Percentiles rank a stretch among this genome's conserved stretches.
Evolutionary conservation across 1,140 invertebrate genomes (phyloP).

Genomic region (Drosophila santomea): DNA sequence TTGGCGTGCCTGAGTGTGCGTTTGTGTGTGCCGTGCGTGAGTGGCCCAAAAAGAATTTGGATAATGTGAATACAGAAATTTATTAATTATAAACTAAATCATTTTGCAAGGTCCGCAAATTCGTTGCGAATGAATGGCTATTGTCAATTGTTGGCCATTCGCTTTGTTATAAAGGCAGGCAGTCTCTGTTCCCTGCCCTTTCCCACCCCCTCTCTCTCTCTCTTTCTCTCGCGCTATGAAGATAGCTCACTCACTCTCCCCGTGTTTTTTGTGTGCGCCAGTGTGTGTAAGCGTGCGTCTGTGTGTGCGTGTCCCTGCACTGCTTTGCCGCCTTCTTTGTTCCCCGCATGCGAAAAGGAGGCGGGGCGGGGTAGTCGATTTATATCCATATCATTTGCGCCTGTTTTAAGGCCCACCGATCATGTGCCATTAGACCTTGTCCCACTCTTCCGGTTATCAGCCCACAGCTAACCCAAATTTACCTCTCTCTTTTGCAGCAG

Average conservation of each 20-base stretch:
- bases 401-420: constrained; percentile 58
- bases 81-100: constrained; percentile 49
- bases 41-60: constrained; percentile 30
- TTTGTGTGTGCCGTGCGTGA: constrained; percentile 41
- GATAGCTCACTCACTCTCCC: neutral
- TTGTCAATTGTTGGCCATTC: constrained; percentile 42
- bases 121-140: constrained; percentile 40
- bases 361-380: constrained; percentile 21
- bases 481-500: constrained; percentile 35
- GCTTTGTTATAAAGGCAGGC: constrained; percentile 52
- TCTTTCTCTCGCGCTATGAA: neutral
- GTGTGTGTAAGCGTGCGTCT: constrained; percentile 24
- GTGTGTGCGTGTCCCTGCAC: constrained; percentile 61
- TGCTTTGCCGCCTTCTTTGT: constrained; percentile 76
- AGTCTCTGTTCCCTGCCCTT: constrained; percentile 14
- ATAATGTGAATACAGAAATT: constrained; percentile 18
- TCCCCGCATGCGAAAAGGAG: constrained; percentile 32
- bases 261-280: constrained; percentile 5
- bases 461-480: constrained; percentile 31
- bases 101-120: constrained; percentile 33
- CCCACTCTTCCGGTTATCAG: constrained; percentile 25
- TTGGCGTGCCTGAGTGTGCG: constrained; percentile 9
- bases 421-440: constrained; percentile 60
- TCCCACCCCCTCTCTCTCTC: constrained; percentile 6
- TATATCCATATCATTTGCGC: constrained; percentile 67